These are phyloP conservation scores for Helicoverpa assulta DNA, from an alignment of 2,888 invertebrate genomes.

Conservation along the genomic window DNA sequence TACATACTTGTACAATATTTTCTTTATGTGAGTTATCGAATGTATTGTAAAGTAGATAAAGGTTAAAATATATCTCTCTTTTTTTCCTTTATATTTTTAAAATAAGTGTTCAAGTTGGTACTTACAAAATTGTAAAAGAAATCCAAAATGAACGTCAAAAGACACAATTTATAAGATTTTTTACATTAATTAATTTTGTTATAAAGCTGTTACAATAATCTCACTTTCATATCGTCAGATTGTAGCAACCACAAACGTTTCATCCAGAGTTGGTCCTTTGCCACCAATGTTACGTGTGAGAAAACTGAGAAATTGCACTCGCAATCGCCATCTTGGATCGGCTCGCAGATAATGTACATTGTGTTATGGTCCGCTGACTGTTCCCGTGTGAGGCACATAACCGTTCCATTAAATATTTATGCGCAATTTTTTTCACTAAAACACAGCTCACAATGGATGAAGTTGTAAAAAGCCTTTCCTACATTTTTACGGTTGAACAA, in stretches of 20 bases:
- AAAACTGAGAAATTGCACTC: slow-evolving; percentile 57
- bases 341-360: slow-evolving; percentile 54
- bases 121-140: no score
- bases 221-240: slow-evolving; percentile 18
- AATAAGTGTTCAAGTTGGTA: no score
- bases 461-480: slow-evolving; percentile 33
- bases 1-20: no score
- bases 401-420: slow-evolving; percentile 56
- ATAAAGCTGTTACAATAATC: neutral
- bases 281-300: slow-evolving; percentile 53
- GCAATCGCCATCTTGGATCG: slow-evolving; percentile 57
- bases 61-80: no score
- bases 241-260: slow-evolving; percentile 7
- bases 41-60: no score
- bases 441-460: slow-evolving; percentile 15
- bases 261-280: slow-evolving; percentile 11
- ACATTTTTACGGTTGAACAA: slow-evolving; percentile 30
- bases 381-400: slow-evolving; percentile 66
- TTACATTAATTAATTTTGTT: no score
- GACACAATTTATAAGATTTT: no score
- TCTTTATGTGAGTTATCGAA: no score
- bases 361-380: slow-evolving; percentile 59
- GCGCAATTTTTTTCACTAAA: slow-evolving; percentile 44
- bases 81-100: no score
- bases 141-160: no score